A percentile compares a stretch with the other conserved stretches of the same genome.
These are phyloP conservation scores for Monomorium pharaonis DNA, from an alignment of 1,140 invertebrate genomes.

Conservation along the genomic window DNA sequence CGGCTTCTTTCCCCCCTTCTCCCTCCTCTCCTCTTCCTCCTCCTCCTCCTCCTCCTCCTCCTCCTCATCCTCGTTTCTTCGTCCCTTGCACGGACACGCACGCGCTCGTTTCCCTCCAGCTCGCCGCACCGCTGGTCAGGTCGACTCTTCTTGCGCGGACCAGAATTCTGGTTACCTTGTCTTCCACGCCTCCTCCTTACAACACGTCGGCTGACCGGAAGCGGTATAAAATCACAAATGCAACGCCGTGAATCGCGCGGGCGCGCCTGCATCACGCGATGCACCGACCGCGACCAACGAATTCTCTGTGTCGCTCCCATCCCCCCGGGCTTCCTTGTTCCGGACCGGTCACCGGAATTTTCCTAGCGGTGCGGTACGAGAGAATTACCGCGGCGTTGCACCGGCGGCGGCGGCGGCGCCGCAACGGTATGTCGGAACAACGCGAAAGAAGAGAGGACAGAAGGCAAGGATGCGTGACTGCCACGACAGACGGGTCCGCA, in stretches of 20 bases:
- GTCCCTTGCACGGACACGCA: conserved; percentile 17
- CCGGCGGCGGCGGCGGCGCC: background rate
- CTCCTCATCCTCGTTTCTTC: conserved; percentile 9
- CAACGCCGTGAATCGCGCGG: conserved; percentile 77
- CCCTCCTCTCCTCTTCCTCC: background rate
- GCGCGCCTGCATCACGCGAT: conserved; percentile 50
- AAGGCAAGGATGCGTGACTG: conserved; percentile 58
- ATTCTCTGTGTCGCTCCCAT: conserved; percentile 19
- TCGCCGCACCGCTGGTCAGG: background rate
- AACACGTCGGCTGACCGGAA: conserved; percentile 67
- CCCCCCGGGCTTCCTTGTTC: conserved; percentile 23
- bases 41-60: background rate
- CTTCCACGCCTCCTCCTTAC: conserved; percentile 36
- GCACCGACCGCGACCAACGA: conserved; percentile 66
- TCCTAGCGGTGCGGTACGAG: conserved; percentile 24
- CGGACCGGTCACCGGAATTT: conserved; percentile 44
- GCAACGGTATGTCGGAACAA: conserved; percentile 26
- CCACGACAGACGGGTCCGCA: conserved; percentile 22
- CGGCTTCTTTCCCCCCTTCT: background rate
- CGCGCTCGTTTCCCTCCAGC: background rate
- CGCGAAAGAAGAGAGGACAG: conserved; percentile 35
- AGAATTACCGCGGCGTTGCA: conserved; percentile 59
- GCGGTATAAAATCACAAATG: conserved; percentile 79
- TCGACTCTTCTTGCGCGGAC: conserved; percentile 19
- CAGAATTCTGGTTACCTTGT: conserved; percentile 22